Evolutionary conservation across 2,888 invertebrate species (phyloP).

Genomic region (Polydrusus cervinus): DNA sequence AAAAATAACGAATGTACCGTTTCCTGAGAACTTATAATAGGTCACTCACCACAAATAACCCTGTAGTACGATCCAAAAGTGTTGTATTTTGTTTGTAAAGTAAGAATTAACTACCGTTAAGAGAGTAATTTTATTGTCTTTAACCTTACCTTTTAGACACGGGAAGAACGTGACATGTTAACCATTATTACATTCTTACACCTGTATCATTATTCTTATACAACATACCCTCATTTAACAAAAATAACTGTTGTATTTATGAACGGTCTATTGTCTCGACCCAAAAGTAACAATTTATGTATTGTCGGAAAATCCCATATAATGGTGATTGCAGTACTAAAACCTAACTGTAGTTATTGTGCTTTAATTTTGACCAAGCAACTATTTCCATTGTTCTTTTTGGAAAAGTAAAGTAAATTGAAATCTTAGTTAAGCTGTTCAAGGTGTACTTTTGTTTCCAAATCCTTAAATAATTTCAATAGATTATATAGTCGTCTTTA

Average conservation of each 20-base stretch:
- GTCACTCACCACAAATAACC: too few relatives aligned
- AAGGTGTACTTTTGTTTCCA: too few relatives aligned
- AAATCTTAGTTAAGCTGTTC: too few relatives aligned
- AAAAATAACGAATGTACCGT: too few relatives aligned
- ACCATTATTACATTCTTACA: neutral
- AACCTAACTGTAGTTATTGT: neutral
- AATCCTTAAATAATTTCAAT: too few relatives aligned
- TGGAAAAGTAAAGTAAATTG: too few relatives aligned
- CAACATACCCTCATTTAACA: neutral
- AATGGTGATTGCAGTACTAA: neutral
- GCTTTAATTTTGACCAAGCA: neutral
- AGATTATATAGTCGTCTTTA: too few relatives aligned
- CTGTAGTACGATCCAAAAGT: too few relatives aligned
- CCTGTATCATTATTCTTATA: conserved; percentile 7
- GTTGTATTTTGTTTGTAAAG: neutral
- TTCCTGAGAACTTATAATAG: too few relatives aligned
- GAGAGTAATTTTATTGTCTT: conserved; percentile 7
- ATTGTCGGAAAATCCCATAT: neutral
- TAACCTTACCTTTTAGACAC: conserved; percentile 13
- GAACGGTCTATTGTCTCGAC: conserved; percentile 6
- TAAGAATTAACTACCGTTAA: neutral
- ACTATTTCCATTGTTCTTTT: too few relatives aligned
- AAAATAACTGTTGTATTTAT: neutral
- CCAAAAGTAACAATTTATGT: conserved; percentile 2
- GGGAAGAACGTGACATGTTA: conserved; percentile 19